These are phyloP conservation scores for Lagocephalus sceleratus DNA, from an alignment of 2,797 vertebrate genomes.

Conservation along the genomic window DNA sequence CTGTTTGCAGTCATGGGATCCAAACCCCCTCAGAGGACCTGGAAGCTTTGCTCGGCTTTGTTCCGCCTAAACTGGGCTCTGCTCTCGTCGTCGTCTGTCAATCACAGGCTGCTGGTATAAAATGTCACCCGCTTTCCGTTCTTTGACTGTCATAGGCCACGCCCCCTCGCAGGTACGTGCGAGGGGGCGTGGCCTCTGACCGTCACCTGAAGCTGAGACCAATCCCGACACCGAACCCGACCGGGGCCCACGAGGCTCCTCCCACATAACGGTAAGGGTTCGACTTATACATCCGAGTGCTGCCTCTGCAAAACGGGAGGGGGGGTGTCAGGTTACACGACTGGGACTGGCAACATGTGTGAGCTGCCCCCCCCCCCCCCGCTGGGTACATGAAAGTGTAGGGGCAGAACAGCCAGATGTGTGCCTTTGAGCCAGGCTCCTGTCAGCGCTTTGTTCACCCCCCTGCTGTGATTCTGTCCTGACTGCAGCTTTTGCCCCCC, in stretches of 20 bases:
- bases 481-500: background rate
- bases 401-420: slow-evolving; percentile 61
- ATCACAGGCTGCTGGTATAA: background rate
- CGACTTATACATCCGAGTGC: too few relatives aligned
- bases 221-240: too few relatives aligned
- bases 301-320: too few relatives aligned
- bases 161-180: too few relatives aligned
- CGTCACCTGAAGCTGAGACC: too few relatives aligned
- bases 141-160: too few relatives aligned
- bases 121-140: background rate
- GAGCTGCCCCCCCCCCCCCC: slow-evolving; percentile 45
- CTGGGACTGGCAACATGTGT: slow-evolving; percentile 19
- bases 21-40: background rate
- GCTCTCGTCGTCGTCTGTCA: background rate
- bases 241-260: too few relatives aligned
- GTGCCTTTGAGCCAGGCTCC: slow-evolving; percentile 19
- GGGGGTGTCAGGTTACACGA: too few relatives aligned
- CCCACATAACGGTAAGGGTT: too few relatives aligned
- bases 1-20: background rate
- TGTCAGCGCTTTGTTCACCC: slow-evolving; percentile 15
- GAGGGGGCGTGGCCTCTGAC: too few relatives aligned
- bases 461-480: slow-evolving; percentile 24
- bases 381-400: slow-evolving; percentile 39
- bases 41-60: background rate
- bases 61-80: background rate